phyloP scores from a whole-genome alignment of 2,888 invertebrate genomes.

The Drosophila rubida region DNA sequence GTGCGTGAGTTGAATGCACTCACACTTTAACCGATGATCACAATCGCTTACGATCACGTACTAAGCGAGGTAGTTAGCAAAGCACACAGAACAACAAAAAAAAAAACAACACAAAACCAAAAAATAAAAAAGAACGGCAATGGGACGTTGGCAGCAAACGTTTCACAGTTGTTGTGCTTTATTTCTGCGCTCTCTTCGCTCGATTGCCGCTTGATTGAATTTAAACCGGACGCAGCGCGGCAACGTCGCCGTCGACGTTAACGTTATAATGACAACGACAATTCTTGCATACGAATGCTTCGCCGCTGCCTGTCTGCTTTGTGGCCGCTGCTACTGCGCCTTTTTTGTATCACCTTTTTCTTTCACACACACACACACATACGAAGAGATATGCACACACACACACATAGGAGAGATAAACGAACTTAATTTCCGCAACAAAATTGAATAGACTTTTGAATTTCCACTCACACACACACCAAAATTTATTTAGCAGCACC shows the following conservation, averaged over 20 bases:
- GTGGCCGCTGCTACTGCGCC: slow-evolving; percentile 43
- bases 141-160: slow-evolving; percentile 40
- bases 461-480: slow-evolving; percentile 23
- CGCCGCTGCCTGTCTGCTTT: slow-evolving; percentile 8
- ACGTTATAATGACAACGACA: slow-evolving; percentile 52
- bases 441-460: slow-evolving; percentile 46
- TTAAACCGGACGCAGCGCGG: slow-evolving; percentile 69
- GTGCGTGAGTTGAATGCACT: slow-evolving; percentile 61
- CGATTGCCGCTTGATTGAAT: slow-evolving; percentile 78
- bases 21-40: slow-evolving; percentile 10
- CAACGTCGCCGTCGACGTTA: slow-evolving; percentile 33
- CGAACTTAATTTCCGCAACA: slow-evolving; percentile 55
- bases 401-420: slow-evolving; percentile 18
- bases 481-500: slow-evolving; percentile 63
- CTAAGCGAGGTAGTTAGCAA: slow-evolving; percentile 19
- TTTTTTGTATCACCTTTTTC: slow-evolving; percentile 64
- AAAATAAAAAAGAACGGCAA: slow-evolving; percentile 17
- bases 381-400: slow-evolving; percentile 1
- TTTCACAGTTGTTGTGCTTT: slow-evolving; percentile 39
- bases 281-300: slow-evolving; percentile 67
- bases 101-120: not conserved
- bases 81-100: not conserved
- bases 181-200: slow-evolving; percentile 15
- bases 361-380: slow-evolving; percentile 40
- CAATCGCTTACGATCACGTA: slow-evolving; percentile 26